These are phyloP conservation scores for Dinocampus coccinellae DNA, from an alignment of 2,888 invertebrate genomes.

Conservation along the genomic window DNA sequence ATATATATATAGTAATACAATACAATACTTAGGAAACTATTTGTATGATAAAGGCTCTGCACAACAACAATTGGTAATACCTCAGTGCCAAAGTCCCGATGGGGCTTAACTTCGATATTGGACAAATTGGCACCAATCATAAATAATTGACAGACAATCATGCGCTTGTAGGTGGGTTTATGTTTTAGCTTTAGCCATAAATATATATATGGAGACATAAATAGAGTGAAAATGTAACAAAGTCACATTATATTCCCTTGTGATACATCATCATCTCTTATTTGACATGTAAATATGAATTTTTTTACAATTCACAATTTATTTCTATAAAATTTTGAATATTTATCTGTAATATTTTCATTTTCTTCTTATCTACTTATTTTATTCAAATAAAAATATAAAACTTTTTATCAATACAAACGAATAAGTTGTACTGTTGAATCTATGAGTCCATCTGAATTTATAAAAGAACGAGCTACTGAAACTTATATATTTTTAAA, in stretches of 20 bases:
- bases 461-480: constrained; percentile 24
- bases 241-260: constrained; percentile 19
- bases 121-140: constrained; percentile 65
- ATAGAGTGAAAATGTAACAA: not conserved
- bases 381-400: not conserved
- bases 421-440: constrained; percentile 30
- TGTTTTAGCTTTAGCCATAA: constrained; percentile 24
- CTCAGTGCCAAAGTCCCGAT: constrained; percentile 40
- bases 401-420: constrained; percentile 10
- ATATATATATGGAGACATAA: not conserved
- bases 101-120: constrained; percentile 58
- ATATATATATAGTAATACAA: not conserved
- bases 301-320: too few relatives aligned
- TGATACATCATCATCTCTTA: constrained; percentile 14
- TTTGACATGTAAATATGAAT: not conserved
- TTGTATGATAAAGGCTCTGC: constrained; percentile 24
- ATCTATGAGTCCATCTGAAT: constrained; percentile 7
- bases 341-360: too few relatives aligned
- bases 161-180: constrained; percentile 38
- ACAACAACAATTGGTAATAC: constrained; percentile 54
- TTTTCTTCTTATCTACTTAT: not conserved
- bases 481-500: not conserved
- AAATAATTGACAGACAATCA: constrained; percentile 67
- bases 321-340: too few relatives aligned
- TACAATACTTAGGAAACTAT: not conserved